These are phyloP conservation scores for Drosophila imparisetae DNA, from an alignment of 2,888 invertebrate genomes.

Conservation along the genomic window DNA sequence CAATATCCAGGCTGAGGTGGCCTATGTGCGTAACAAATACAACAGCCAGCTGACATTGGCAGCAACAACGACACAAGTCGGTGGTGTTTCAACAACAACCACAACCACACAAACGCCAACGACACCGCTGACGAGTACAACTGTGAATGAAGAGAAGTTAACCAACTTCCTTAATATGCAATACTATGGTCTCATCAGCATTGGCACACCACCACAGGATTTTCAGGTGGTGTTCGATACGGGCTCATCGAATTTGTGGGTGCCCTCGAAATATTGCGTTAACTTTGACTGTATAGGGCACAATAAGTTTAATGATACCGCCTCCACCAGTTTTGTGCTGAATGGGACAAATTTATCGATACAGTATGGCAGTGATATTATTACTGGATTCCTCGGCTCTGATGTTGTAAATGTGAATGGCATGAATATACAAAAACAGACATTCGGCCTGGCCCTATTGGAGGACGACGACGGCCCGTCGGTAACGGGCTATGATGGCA, in stretches of 20 bases:
- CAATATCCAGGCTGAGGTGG: conserved; percentile 46
- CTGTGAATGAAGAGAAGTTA: conserved; percentile 37
- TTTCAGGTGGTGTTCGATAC: conserved; percentile 98
- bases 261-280: conserved; percentile 88
- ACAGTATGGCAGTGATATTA: conserved; percentile 90
- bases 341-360: conserved; percentile 96
- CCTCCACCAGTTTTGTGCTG: conserved; percentile 92
- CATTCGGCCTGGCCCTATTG: conserved; percentile 95
- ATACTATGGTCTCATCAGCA: conserved; percentile 87
- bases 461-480: no score
- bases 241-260: conserved; percentile 84
- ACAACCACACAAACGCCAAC: neutral
- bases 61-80: neutral
- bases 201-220: conserved; percentile 95
- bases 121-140: no score
- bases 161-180: conserved; percentile 53
- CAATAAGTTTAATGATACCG: conserved; percentile 94
- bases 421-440: conserved; percentile 89
- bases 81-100: neutral
- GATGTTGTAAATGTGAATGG: conserved; percentile 88
- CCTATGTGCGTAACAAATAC: conserved; percentile 57
- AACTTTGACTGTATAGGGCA: conserved; percentile 91
- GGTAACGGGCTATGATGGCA: conserved; percentile 96
- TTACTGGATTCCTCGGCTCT: conserved; percentile 40
- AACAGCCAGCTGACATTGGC: neutral